These are phyloP conservation scores for Crotalus helleri DNA, from an alignment of 2,113 vertebrate genomes.

Conservation along the genomic window DNA sequence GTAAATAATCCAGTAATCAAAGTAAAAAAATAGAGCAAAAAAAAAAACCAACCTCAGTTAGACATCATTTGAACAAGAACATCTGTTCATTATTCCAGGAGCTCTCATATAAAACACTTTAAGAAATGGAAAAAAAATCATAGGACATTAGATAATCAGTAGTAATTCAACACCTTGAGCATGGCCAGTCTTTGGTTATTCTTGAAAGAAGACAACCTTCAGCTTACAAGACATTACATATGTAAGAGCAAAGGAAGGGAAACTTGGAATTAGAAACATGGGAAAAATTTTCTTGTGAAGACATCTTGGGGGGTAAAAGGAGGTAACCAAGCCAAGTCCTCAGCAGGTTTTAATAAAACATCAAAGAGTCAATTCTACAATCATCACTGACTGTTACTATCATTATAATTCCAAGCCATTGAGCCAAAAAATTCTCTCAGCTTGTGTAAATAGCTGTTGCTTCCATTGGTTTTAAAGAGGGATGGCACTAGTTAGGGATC, in stretches of 20 bases:
- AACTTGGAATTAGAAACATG: not conserved
- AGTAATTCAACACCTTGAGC: not conserved
- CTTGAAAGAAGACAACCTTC: not conserved
- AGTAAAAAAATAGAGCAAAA: not conserved
- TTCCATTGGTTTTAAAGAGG: conserved; percentile 36
- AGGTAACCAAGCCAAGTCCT: conserved; percentile 3
- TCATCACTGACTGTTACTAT: not conserved
- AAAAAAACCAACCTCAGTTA: not conserved
- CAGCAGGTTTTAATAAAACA: conserved; percentile 10
- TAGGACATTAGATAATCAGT: not conserved
- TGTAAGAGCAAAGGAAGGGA: not conserved
- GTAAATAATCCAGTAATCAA: not conserved
- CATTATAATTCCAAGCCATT: conserved; percentile 10
- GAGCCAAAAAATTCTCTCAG: not conserved
- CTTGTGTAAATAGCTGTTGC: not conserved
- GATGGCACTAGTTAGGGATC: conserved; percentile 29
- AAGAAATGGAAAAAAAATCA: not conserved
- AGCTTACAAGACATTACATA: not conserved
- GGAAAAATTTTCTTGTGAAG: not conserved
- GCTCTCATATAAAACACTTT: not conserved
- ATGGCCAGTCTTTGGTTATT: not conserved
- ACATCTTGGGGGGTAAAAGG: not conserved
- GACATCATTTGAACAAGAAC: conserved; percentile 17
- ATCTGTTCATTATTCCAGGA: not conserved
- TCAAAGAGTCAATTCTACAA: not conserved